Evolutionary conservation across 2,888 invertebrate genomes (phyloP).

Genomic region (Lithophane leautieri): DNA sequence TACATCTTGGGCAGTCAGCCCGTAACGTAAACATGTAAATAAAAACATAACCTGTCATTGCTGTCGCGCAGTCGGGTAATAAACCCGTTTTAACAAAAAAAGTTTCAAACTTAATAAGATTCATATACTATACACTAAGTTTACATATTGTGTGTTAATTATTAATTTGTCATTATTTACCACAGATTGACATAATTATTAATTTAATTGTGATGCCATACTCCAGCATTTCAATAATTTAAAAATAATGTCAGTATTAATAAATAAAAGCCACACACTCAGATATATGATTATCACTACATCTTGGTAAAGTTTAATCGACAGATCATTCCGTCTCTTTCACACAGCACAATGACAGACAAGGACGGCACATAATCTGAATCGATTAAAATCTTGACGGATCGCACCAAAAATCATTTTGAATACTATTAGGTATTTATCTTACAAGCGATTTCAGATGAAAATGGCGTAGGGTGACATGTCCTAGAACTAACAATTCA

Average conservation of each 20-base stretch:
- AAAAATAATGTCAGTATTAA: conserved; percentile 53
- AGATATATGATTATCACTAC: conserved; percentile 29
- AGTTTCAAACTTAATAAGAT: neutral
- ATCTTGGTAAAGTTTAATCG: conserved; percentile 39
- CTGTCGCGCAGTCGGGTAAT: neutral
- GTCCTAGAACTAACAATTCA: neutral
- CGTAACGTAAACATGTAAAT: neutral
- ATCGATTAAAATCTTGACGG: conserved; percentile 51
- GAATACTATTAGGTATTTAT: conserved; percentile 16
- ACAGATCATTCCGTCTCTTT: conserved; percentile 60
- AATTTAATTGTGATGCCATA: neutral
- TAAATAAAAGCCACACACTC: conserved; percentile 45
- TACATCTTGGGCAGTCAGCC: too few relatives aligned
- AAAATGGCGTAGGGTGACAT: neutral
- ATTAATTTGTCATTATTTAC: neutral
- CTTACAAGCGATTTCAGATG: conserved; percentile 21
- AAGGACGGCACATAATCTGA: conserved; percentile 56
- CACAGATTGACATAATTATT: neutral
- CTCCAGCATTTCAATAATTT: neutral
- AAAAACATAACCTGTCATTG: neutral
- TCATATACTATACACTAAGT: too few relatives aligned
- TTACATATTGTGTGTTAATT: neutral
- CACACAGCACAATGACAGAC: conserved; percentile 26
- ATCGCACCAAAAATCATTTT: conserved; percentile 39
- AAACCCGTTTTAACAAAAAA: neutral